Evolutionary conservation across 2,113 vertebrate genomes (phyloP).

Genomic region (Cyanocitta stelleri): DNA sequence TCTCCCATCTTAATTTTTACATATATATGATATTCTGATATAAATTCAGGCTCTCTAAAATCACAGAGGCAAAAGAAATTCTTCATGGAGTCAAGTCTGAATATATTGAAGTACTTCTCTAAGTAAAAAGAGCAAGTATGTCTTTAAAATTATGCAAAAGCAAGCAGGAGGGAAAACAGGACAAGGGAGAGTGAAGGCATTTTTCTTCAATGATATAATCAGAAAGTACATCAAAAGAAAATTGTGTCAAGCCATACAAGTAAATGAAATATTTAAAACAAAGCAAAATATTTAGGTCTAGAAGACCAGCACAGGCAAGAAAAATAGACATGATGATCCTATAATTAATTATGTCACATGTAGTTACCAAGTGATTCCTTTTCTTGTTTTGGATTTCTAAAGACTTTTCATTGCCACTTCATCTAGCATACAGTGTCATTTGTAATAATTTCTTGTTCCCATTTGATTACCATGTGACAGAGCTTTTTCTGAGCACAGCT

Average conservation of each 20-base stretch:
- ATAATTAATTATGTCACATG: neutral
- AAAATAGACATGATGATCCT: slow-evolving; percentile 33
- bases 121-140: slow-evolving; percentile 9
- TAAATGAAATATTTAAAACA: slow-evolving; percentile 5
- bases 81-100: neutral
- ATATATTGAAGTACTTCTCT: neutral
- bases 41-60: neutral
- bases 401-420: neutral
- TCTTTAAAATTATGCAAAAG: slow-evolving; percentile 31
- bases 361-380: neutral
- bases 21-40: neutral
- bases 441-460: slow-evolving; percentile 6
- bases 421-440: neutral
- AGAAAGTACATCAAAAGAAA: slow-evolving; percentile 27
- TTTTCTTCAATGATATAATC: neutral
- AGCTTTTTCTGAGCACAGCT: slow-evolving; percentile 12
- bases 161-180: neutral
- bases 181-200: neutral
- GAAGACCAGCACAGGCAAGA: neutral
- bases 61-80: neutral
- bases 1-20: neutral
- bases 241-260: neutral
- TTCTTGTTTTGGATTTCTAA: slow-evolving; percentile 14
- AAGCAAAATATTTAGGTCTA: neutral
- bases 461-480: slow-evolving; percentile 9